Percentiles rank a stretch among this genome's conserved stretches.
phyloP scores from a whole-genome alignment of 2,888 invertebrate genomes.

The Zaprionus bogoriensis region DNA sequence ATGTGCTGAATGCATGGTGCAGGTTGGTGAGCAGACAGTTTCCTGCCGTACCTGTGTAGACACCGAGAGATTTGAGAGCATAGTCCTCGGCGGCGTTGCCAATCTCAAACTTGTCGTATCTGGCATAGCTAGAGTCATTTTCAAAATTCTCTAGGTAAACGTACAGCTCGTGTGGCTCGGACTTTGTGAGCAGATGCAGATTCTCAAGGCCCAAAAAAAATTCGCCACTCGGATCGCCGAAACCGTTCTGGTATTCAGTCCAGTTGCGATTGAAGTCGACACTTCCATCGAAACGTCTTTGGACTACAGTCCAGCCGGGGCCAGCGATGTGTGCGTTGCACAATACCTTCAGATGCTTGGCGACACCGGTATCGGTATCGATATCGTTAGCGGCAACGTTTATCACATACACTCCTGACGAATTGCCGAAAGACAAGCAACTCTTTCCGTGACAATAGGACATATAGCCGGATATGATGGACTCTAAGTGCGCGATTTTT shows the following conservation, averaged over 20 bases:
- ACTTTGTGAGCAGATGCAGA: conserved; percentile 3
- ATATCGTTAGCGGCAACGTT: too few species aligned
- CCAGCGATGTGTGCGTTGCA: conserved; percentile 6
- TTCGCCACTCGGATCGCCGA: background rate
- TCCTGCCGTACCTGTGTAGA: conserved; percentile 18
- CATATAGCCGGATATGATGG: background rate
- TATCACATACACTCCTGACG: background rate
- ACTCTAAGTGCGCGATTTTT: background rate
- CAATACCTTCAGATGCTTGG: background rate
- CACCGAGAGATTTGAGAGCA: conserved; percentile 11
- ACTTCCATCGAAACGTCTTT: conserved; percentile 12
- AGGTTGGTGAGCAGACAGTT: background rate
- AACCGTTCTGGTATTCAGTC: conserved; percentile 7
- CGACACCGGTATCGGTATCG: background rate
- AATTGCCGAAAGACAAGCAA: background rate
- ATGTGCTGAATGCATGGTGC: conserved; percentile 11
- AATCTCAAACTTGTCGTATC: conserved; percentile 8
- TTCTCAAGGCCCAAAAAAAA: conserved; percentile 18
- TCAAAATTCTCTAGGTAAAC: conserved; percentile 18
- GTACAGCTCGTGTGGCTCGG: conserved; percentile 12
- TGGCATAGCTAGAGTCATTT: conserved; percentile 1
- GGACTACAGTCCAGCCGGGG: conserved; percentile 20
- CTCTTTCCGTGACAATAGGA: background rate
- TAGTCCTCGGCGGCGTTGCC: conserved; percentile 11
- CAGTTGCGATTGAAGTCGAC: conserved; percentile 6